Percentiles rank a stretch among this genome's conserved stretches.
phyloP scores from a whole-genome alignment of 92 coral and sea anemone species.

The Palythoa heliodiscus region DNA sequence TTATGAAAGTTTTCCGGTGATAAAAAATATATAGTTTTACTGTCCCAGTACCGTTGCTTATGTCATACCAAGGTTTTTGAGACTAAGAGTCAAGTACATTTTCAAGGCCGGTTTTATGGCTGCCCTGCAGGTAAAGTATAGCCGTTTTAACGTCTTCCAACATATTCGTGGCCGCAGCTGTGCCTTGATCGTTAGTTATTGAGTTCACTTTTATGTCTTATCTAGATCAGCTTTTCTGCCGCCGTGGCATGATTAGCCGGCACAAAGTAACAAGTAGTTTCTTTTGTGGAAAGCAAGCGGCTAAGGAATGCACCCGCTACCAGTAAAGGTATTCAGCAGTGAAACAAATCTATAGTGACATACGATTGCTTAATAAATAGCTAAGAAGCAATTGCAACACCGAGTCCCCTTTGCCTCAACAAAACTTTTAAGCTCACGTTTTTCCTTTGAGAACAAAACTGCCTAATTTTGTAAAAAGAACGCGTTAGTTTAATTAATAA shows the following conservation, averaged over 20 bases:
- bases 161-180: not conserved
- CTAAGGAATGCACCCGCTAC: not conserved
- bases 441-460: not conserved
- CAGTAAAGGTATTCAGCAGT: not conserved
- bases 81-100: not conserved
- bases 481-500: not conserved
- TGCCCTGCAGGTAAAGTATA: slow-evolving; percentile 21
- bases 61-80: not conserved
- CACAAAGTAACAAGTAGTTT: not conserved
- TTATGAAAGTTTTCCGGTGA: not conserved
- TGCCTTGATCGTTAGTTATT: not conserved
- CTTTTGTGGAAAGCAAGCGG: not conserved
- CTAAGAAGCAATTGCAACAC: not conserved
- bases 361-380: not conserved
- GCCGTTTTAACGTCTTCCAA: not conserved
- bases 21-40: not conserved
- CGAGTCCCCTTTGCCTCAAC: too few relatives aligned
- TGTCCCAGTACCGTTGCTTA: not conserved
- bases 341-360: not conserved
- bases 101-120: slow-evolving; percentile 12
- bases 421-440: not conserved
- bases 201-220: not conserved
- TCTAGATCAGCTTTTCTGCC: not conserved
- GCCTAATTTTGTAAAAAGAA: not conserved
- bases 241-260: not conserved